phyloP scores from a whole-genome alignment of 2,888 invertebrate species.

The Copidosoma aretas region DNA sequence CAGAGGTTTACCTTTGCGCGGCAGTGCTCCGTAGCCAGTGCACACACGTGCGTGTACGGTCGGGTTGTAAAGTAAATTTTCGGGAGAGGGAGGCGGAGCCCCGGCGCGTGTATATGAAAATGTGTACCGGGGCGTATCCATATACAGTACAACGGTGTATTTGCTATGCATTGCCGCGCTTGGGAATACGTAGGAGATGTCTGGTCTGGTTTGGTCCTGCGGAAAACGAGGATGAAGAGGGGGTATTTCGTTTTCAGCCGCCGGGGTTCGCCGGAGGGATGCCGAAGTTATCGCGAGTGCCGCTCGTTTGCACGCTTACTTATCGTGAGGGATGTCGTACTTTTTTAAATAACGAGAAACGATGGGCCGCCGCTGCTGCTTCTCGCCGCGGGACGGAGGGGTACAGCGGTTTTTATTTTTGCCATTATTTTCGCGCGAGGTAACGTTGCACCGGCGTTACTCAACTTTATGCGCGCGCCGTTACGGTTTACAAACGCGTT shows the following conservation, averaged over 20 bases:
- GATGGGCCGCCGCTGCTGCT: no score
- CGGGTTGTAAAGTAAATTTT: slow-evolving; percentile 25
- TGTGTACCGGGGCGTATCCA: neutral
- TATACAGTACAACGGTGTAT: no score
- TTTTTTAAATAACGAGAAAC: no score
- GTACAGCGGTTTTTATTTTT: no score
- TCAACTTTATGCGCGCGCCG: no score
- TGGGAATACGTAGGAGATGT: slow-evolving; percentile 16
- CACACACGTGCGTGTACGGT: neutral
- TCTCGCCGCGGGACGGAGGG: no score
- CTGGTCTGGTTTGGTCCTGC: neutral
- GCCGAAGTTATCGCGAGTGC: neutral
- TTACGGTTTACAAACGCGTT: no score
- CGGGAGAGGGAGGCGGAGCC: neutral
- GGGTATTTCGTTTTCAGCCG: neutral
- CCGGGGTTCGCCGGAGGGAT: neutral
- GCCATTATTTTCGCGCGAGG: no score
- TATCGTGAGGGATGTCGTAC: no score
- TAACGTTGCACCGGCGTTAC: no score
- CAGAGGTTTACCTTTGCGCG: neutral
- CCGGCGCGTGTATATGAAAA: neutral
- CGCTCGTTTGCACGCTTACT: neutral
- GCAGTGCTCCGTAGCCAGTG: no score
- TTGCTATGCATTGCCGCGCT: slow-evolving; percentile 34
- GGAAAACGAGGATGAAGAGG: neutral